Percentiles rank a stretch among this genome's conserved stretches.
phyloP scores from a whole-genome alignment of 1,140 invertebrate species.

The Bathynomus jamesi region DNA sequence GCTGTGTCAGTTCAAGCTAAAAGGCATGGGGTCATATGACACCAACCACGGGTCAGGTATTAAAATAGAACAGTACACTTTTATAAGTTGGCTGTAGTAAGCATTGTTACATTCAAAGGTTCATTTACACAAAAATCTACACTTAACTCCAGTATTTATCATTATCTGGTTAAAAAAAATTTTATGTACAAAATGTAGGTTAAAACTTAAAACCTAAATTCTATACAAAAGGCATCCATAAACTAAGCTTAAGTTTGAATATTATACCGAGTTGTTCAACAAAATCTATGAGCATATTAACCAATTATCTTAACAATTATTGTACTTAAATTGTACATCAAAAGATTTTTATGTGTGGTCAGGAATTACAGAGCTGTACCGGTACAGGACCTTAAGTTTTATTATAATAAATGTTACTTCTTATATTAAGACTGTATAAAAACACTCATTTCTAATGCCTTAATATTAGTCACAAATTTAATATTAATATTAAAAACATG shows the following conservation, averaged over 20 bases:
- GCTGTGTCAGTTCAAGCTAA: background rate
- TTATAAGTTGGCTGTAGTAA: too few relatives aligned
- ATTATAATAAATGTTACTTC: too few relatives aligned
- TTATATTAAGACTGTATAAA: too few relatives aligned
- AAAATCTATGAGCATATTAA: background rate
- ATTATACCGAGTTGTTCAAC: background rate
- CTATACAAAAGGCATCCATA: conserved; percentile 1
- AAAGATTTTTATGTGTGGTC: too few relatives aligned
- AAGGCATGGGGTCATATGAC: background rate
- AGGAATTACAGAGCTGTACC: too few relatives aligned
- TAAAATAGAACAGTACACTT: background rate
- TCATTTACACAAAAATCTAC: background rate
- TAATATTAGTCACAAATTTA: too few relatives aligned
- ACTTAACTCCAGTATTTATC: background rate
- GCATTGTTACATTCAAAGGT: too few relatives aligned
- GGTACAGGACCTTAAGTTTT: background rate
- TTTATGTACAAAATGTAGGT: background rate
- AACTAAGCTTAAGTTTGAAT: background rate
- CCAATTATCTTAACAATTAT: background rate
- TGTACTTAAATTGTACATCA: background rate
- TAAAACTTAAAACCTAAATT: conserved; percentile 1
- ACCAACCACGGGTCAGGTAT: background rate
- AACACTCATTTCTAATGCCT: too few relatives aligned
- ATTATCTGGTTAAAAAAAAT: background rate
- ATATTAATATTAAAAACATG: too few relatives aligned